A percentile compares a stretch with the other conserved stretches of the same genome.
These are phyloP conservation scores for Triops longicaudatus DNA, from an alignment of 1,140 invertebrate genomes.

Conservation along the genomic window DNA sequence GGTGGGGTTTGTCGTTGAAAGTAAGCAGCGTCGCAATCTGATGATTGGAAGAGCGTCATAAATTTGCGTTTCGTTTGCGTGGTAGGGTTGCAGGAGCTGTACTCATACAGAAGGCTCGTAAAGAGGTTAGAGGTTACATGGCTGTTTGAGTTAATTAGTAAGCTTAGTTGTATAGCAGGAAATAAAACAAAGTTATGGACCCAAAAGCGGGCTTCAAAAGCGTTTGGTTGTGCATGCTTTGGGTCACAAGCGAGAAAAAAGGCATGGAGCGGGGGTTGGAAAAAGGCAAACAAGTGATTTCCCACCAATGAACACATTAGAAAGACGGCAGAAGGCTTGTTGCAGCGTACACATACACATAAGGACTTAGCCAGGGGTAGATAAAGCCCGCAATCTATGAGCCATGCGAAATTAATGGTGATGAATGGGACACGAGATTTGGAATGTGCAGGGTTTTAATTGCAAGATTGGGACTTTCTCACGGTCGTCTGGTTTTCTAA, in stretches of 20 bases:
- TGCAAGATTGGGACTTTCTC: constrained; percentile 11
- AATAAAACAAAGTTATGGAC: background rate
- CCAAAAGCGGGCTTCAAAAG: background rate
- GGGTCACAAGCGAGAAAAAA: background rate
- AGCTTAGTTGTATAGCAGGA: background rate
- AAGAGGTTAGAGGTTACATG: constrained; percentile 15
- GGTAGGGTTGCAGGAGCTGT: background rate
- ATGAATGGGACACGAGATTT: constrained; percentile 10
- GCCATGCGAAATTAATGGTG: constrained; percentile 14
- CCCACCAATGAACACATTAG: constrained; percentile 14
- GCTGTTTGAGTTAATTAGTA: constrained; percentile 12
- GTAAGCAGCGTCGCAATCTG: background rate
- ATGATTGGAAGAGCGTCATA: background rate
- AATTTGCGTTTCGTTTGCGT: background rate
- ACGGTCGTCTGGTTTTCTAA: background rate
- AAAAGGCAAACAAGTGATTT: background rate
- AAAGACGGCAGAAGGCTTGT: background rate
- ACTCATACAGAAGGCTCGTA: background rate
- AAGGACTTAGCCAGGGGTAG: background rate
- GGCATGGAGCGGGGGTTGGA: too few species aligned
- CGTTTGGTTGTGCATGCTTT: background rate
- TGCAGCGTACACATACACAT: background rate
- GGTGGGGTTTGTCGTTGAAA: background rate
- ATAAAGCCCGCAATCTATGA: constrained; percentile 13
- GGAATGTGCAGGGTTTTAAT: constrained; percentile 12